phyloP scores from a whole-genome alignment of 2,113 vertebrate species.

The Sylvilagus bachmani region DNA sequence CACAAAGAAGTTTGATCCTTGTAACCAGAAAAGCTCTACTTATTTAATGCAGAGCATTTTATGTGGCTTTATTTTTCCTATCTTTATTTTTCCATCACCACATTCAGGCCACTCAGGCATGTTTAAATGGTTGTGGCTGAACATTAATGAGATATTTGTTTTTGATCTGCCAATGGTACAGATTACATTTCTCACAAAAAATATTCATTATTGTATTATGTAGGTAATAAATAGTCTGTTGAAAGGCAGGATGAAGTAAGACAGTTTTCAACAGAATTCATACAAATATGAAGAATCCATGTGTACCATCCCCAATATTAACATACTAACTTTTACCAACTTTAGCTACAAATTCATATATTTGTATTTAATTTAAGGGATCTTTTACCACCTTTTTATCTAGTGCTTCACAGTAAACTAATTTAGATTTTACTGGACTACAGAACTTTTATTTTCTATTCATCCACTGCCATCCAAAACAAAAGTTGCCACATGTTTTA shows the following conservation, averaged over 20 bases:
- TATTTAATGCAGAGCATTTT: not conserved
- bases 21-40: not conserved
- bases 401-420: conserved; percentile 64
- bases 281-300: conserved; percentile 57
- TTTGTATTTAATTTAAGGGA: conserved; percentile 67
- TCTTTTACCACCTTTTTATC: conserved; percentile 59
- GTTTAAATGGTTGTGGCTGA: not conserved
- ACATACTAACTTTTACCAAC: conserved; percentile 44
- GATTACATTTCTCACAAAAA: not conserved
- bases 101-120: not conserved
- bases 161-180: not conserved
- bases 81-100: not conserved
- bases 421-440: conserved; percentile 72
- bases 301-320: not conserved
- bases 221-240: conserved; percentile 28
- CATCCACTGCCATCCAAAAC: conserved; percentile 60
- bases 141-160: not conserved
- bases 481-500: conserved; percentile 73
- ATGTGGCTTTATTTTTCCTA: not conserved
- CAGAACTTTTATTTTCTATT: conserved; percentile 75
- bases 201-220: not conserved
- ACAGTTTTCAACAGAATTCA: conserved; percentile 56
- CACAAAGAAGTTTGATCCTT: not conserved
- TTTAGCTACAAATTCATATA: conserved; percentile 64
- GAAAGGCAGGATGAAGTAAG: not conserved